phyloP scores from a whole-genome alignment of 2,888 invertebrate species.

The Heterodera filipjevi region DNA sequence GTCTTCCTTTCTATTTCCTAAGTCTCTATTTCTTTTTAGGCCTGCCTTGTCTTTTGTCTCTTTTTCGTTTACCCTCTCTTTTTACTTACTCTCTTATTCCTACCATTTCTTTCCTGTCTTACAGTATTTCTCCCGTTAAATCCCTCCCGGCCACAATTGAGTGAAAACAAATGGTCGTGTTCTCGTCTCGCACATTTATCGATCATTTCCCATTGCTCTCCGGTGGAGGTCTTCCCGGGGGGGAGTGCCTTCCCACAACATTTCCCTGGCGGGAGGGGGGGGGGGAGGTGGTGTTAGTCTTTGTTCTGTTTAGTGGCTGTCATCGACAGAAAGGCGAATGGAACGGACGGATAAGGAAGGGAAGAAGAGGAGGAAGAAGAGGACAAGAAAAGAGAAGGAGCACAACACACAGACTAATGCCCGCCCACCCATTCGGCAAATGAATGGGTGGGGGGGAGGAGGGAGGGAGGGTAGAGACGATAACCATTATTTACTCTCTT shows the following conservation, averaged over 20 bases:
- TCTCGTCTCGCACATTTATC: conserved; percentile 16
- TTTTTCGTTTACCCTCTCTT: background rate
- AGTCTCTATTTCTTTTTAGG: background rate
- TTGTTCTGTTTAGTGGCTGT: conserved; percentile 30
- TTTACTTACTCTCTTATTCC: background rate
- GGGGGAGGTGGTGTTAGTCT: conserved; percentile 12
- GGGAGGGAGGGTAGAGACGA: background rate
- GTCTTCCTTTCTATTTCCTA: background rate
- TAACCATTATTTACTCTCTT: background rate
- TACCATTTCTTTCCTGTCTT: background rate
- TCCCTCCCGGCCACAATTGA: conserved; percentile 17
- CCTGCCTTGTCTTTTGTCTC: too few species aligned
- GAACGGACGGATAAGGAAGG: conserved; percentile 24
- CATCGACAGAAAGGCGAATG: conserved; percentile 26
- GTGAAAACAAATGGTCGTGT: conserved; percentile 16
- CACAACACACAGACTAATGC: background rate
- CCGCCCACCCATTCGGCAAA: background rate
- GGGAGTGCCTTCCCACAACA: background rate
- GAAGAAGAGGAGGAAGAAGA: background rate
- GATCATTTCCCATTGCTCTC: background rate
- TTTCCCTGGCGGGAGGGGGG: background rate
- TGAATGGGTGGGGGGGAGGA: background rate
- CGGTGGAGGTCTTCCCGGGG: background rate
- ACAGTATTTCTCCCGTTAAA: conserved; percentile 5
- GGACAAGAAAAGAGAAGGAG: background rate